These are phyloP conservation scores for Leptinotarsa tumamoca DNA, from an alignment of 2,888 invertebrate genomes.

Conservation along the genomic window DNA sequence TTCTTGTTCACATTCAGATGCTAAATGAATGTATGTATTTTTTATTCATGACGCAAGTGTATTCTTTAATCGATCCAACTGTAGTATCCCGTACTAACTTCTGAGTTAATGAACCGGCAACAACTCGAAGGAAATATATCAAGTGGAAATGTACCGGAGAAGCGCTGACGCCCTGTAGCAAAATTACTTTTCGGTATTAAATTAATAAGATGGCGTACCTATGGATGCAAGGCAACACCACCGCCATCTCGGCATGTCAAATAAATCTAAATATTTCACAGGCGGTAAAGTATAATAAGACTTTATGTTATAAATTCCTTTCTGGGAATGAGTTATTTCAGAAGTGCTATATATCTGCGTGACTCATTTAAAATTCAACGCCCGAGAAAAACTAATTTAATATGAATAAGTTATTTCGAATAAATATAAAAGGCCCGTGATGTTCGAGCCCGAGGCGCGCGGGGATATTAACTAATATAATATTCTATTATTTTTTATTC, in stretches of 20 bases:
- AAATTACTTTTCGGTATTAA: constrained; percentile 43
- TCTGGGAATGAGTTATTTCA: constrained; percentile 61
- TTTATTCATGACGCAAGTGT: no score
- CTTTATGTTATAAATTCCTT: constrained; percentile 61
- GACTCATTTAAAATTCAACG: constrained; percentile 65
- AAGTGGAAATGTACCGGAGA: neutral
- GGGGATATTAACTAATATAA: constrained; percentile 67
- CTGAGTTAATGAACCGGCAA: neutral
- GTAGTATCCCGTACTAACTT: neutral
- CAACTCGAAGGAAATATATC: neutral
- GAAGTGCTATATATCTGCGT: constrained; percentile 62
- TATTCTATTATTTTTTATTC: constrained; percentile 62
- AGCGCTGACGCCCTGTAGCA: constrained; percentile 26
- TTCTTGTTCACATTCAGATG: no score
- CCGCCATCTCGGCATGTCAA: constrained; percentile 51
- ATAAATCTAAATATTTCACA: constrained; percentile 62
- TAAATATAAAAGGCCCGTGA: constrained; percentile 64
- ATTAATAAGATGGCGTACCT: constrained; percentile 33
- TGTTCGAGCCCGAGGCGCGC: constrained; percentile 57
- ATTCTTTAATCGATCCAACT: no score
- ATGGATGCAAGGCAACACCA: constrained; percentile 47
- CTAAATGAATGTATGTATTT: no score
- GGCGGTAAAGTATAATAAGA: constrained; percentile 59
- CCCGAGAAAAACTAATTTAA: constrained; percentile 67
- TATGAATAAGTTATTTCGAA: constrained; percentile 67